Conservation (phyloP, 2,113 vertebrate genomes). For the Cynoglossus semilaevis region DNA sequence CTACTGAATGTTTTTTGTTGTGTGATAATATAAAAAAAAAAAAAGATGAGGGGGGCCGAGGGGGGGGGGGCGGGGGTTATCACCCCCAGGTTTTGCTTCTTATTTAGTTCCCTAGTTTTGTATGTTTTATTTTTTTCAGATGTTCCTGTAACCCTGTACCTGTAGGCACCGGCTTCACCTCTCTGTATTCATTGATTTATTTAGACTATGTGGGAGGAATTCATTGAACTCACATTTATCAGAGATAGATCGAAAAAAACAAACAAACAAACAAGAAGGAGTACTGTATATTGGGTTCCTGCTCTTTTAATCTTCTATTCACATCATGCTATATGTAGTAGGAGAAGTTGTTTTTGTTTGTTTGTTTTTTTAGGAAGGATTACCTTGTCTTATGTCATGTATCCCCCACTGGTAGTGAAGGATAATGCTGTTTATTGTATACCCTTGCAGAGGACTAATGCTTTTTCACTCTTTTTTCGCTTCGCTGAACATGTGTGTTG, state of each 20-base stretch:
- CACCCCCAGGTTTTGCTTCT: slow-evolving; percentile 54
- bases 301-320: slow-evolving; percentile 33
- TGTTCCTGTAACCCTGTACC: slow-evolving; percentile 68
- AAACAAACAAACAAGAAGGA: slow-evolving; percentile 52
- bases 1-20: slow-evolving; percentile 75
- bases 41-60: neutral
- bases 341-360: slow-evolving; percentile 1
- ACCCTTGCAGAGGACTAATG: slow-evolving; percentile 78
- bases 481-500: slow-evolving; percentile 86
- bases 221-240: slow-evolving; percentile 70
- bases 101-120: slow-evolving; percentile 30
- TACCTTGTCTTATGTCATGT: slow-evolving; percentile 48
- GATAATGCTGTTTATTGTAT: slow-evolving; percentile 67
- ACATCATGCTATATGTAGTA: slow-evolving; percentile 29
- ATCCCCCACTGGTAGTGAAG: slow-evolving; percentile 52
- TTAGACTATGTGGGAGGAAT: slow-evolving; percentile 72
- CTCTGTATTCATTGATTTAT: slow-evolving; percentile 77
- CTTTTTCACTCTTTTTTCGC: slow-evolving; percentile 82
- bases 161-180: slow-evolving; percentile 73
- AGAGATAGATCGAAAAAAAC: slow-evolving; percentile 17
- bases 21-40: slow-evolving; percentile 46
- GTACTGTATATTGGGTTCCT: slow-evolving; percentile 45
- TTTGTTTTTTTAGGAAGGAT: slow-evolving; percentile 17
- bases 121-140: slow-evolving; percentile 56
- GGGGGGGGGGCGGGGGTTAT: slow-evolving; percentile 32